A percentile compares a stretch with the other conserved stretches of the same genome.
phyloP scores from a whole-genome alignment of 2,113 vertebrate genomes.

The Diadophis punctatus region DNA sequence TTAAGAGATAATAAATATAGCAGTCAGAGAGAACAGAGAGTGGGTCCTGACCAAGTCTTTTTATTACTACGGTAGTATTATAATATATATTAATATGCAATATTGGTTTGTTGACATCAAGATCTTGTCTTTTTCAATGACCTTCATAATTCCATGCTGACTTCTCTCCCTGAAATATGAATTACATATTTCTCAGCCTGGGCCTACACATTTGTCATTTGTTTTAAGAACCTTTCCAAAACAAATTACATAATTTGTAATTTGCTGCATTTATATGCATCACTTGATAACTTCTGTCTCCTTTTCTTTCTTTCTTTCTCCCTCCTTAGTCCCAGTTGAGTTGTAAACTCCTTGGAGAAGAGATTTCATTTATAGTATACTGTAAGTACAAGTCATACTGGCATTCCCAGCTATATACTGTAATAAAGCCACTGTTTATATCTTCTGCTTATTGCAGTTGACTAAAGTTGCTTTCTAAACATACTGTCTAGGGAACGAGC shows the following conservation, averaged over 20 bases:
- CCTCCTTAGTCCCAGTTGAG: neutral
- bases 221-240: neutral
- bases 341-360: neutral
- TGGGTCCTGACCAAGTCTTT: neutral
- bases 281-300: neutral
- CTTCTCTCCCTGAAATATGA: neutral
- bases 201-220: neutral
- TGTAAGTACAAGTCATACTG: neutral
- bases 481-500: neutral
- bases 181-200: neutral
- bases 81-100: neutral
- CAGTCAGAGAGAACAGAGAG: neutral
- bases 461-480: neutral
- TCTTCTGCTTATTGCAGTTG: neutral
- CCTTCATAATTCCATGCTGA: neutral
- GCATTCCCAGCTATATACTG: neutral
- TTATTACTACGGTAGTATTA: neutral
- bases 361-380: neutral
- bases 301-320: neutral
- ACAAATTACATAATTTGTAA: neutral
- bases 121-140: neutral
- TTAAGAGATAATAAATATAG: neutral
- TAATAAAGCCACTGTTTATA: neutral
- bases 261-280: neutral
- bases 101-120: neutral